A percentile compares a stretch with the other conserved stretches of the same genome.
Evolutionary conservation across 2,113 vertebrate species (phyloP).

Genomic region (Lanius collurio): DNA sequence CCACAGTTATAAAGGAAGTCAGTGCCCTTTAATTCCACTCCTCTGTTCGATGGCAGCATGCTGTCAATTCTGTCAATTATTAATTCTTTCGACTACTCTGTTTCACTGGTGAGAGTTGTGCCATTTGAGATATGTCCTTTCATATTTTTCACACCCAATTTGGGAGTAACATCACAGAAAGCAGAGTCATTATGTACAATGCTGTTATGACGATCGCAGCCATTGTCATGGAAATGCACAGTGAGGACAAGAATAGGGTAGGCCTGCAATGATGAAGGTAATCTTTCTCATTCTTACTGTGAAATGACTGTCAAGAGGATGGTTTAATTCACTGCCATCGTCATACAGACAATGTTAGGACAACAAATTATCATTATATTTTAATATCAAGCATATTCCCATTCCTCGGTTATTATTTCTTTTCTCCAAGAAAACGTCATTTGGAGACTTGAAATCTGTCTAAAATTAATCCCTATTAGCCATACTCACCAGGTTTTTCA

Average conservation of each 20-base stretch:
- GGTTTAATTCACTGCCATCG: background rate
- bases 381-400: background rate
- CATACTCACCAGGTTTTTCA: background rate
- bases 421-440: background rate
- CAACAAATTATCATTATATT: background rate
- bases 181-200: background rate
- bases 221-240: conserved; percentile 8
- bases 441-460: background rate
- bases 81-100: background rate
- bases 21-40: background rate
- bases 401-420: background rate
- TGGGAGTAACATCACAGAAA: conserved; percentile 14
- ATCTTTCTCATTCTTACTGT: background rate
- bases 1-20: background rate
- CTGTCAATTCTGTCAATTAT: background rate
- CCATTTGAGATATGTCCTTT: conserved; percentile 2
- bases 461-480: background rate
- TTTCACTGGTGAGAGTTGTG: background rate
- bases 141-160: conserved; percentile 27
- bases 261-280: background rate
- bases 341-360: background rate
- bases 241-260: background rate
- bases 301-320: background rate
- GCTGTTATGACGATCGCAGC: background rate
- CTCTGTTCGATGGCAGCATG: background rate